phyloP scores from a whole-genome alignment of 30 jellyfish, hydroid and myxozoan species.

The Chrysaora quinquecirrha region DNA sequence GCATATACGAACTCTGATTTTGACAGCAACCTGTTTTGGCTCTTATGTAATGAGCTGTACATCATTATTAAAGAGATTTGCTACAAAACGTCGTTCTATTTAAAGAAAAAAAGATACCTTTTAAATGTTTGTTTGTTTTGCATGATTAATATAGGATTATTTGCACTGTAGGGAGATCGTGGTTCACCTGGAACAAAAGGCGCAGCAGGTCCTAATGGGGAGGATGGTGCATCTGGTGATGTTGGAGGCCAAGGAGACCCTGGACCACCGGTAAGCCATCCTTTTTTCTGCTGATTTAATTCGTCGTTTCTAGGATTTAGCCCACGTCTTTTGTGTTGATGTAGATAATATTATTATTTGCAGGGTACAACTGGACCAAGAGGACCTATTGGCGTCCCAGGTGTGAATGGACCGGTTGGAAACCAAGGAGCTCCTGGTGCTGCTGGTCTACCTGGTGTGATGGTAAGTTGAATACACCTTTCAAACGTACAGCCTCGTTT shows the following conservation, averaged over 20 bases:
- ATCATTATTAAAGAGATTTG: too few relatives aligned
- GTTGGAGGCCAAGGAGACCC: slow-evolving; percentile 68
- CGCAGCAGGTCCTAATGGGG: slow-evolving; percentile 69
- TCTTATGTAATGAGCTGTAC: too few relatives aligned
- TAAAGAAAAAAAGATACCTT: too few relatives aligned
- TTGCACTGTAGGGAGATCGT: slow-evolving; percentile 64
- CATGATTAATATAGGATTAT: too few relatives aligned
- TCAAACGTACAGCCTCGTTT: too few relatives aligned
- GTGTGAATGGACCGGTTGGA: slow-evolving; percentile 48
- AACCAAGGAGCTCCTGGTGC: slow-evolving; percentile 50
- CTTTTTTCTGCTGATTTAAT: neutral
- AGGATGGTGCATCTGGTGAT: slow-evolving; percentile 59
- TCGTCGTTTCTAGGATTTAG: neutral
- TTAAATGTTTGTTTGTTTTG: too few relatives aligned
- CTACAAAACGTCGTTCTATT: too few relatives aligned
- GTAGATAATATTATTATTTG: neutral
- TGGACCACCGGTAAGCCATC: slow-evolving; percentile 51
- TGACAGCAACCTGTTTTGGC: too few relatives aligned
- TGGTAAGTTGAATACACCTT: slow-evolving; percentile 24
- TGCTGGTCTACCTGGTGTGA: slow-evolving; percentile 29
- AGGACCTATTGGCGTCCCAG: slow-evolving; percentile 39
- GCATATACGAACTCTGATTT: too few relatives aligned
- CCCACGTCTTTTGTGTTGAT: neutral
- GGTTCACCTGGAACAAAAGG: slow-evolving; percentile 72
- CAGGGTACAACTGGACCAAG: slow-evolving; percentile 66